Base-by-base conservation (phyloP, 2,888 invertebrate species). In the Lasioglossum oenotherae region DNA sequence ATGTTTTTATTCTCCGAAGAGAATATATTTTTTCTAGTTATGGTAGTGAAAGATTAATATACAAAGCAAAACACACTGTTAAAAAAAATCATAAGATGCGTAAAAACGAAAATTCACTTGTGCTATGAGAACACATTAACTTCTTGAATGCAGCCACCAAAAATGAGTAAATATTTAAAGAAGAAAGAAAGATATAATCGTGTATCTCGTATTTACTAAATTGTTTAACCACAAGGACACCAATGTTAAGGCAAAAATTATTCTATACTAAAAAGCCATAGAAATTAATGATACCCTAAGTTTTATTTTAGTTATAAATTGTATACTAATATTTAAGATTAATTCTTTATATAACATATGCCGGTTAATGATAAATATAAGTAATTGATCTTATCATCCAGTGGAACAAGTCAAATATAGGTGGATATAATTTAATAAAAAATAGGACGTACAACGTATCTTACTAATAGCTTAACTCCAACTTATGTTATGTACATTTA, bases 401-500 rank as follows among this genome's bases (percentile, higher is more conserved):
- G 67, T 80, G 79, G 75, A 53, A 60, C 74, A 86, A 80, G 77
- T 71, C 80, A 31, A 76, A 53, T 53, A 76, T 82, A 87, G 88
- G 80, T 86, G 81, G 75, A 81, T 85, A 90, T 83, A 80, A 88
- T 88, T 91, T 93, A 93, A 89, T 89, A 88, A 90, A 89, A 83
- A 84, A 75, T 77, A 71, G 73, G 79, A 90, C 74, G 81, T 87
- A 84, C 78, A 90, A 81, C 23, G 60, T 78, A 74, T 84, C 82
- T 86, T 90, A 89, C 81, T 80, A 83, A 79, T 91, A 92, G 90
- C 92, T 93, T 93, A 93, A 90, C 89, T 85, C 67, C 89, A 89
- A 92, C 92, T 93, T 93, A 93, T 91, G 92, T 92, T 92, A 93
- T 92, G 87, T 91, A 91, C 88, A 86, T 87, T 81, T 92, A 92